Evolutionary conservation across 2,797 vertebrate genomes (phyloP), one percentile per base, ranked within the genome.

Genomic region (Bovichtus variegatus): DNA sequence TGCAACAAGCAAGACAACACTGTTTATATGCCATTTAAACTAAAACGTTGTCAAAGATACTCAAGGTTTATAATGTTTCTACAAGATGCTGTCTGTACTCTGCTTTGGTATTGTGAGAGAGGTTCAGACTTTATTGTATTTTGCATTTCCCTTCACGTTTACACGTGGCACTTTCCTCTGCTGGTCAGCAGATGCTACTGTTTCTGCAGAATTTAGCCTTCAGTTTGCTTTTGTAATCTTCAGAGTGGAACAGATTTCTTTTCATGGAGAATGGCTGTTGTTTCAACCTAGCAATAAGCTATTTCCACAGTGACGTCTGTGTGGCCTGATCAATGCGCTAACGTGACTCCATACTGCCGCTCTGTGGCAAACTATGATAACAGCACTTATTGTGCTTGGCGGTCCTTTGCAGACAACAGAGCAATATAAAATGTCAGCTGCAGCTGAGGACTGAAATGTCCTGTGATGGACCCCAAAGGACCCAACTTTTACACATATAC

Each of bases 401-500:
- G n/a, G 6, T 59, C 9, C 15, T 38, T 27, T 57, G 50, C 43
- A 69, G 54, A 55, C n/a, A 49, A 19, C 44, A 51, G 36, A 49
- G 19, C 9, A 43, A 11, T 25, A 10, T 10, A n/a, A 71, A 73
- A 67, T 41, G 46, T 60, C 49, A 74, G 34, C 64, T 62, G 80
- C 60, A 53, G 62, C 60, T 67, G 46, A 60, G 27, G 47, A 74
- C 60, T 61, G 41, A 78, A 6, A 57, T 76, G 63, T 85, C 74
- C 72, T 75, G 47, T 61, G 59, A 76, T 68, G 57, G 73, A 74
- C 40, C 62, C 76, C 69, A 84, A 80, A 76, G 80, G 83, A 92
- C 92, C 89, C 92, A 92, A 91, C 85, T 71, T 90, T 93, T 86
- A 71, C 77, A 85, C 62, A 87, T 85, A 74, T 15, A 82, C 69